Percentiles rank a stretch among this genome's conserved stretches.
phyloP scores from a whole-genome alignment of 2,888 invertebrate species.

The Blera fallax region DNA sequence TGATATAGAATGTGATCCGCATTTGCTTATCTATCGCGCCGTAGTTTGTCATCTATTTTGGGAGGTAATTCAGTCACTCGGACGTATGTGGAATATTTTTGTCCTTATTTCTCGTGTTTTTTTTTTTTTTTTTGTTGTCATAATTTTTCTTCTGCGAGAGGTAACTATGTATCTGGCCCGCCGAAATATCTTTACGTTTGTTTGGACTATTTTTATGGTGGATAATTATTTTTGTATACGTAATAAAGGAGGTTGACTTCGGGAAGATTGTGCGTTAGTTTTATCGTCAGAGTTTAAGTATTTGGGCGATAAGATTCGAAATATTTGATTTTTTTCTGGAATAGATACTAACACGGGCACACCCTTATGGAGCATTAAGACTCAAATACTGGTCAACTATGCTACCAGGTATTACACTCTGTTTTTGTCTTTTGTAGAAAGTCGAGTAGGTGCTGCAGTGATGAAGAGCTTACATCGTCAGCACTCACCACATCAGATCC shows the following conservation, averaged over 20 bases:
- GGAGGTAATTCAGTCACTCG: neutral
- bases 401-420: too few relatives aligned
- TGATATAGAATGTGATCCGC: constrained; percentile 12
- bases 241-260: neutral
- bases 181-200: neutral
- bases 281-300: neutral
- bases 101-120: neutral
- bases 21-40: neutral
- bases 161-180: neutral
- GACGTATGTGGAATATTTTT: constrained; percentile 26
- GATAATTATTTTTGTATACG: neutral
- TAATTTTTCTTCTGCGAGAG: neutral
- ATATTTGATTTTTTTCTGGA: too few relatives aligned
- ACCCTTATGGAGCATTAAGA: too few relatives aligned
- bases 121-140: neutral
- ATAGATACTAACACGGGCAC: too few relatives aligned
- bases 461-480: too few relatives aligned
- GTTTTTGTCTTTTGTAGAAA: too few relatives aligned
- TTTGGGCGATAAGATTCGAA: neutral
- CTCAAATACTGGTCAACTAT: too few relatives aligned
- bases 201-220: neutral
- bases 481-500: too few relatives aligned
- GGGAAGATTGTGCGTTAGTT: neutral
- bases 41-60: neutral
- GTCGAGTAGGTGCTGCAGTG: too few relatives aligned